Evolutionary conservation across 2,113 vertebrate genomes (phyloP), one percentile per base, ranked within the genome.

Genomic region (Odontesthes bonariensis): DNA sequence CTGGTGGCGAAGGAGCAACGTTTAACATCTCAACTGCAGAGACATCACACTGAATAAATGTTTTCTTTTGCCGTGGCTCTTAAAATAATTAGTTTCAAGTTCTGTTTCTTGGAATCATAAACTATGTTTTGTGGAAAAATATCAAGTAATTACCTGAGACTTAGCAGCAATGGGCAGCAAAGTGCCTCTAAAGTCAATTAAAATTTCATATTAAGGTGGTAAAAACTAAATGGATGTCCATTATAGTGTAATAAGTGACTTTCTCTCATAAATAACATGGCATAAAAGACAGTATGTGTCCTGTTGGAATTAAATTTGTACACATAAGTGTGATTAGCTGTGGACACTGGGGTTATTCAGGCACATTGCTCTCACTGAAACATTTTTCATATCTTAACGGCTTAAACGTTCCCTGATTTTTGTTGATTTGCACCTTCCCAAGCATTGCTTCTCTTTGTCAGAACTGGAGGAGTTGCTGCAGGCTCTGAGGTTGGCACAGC

Each of bases 391-490:
- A 47, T n/a, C 32, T 44, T 58, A n/a, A 61, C 49, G 8, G 9
- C 9, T 17, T 8, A 35, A 8, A 59, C 1, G 8, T 27, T 32
- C 33, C 35, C 22, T 27, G 22, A n/a, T 17, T 49, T 42, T 9
- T 31, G 9, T 40, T 12, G 16, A 23, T 55, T 40, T 27, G 33
- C 22, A 35, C 6, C 19, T 67, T 20, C 22, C 59, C 67, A 0
- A 38, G 6, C 40, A 33, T 78, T 52, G 47, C 20, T 19, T 19
- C 35, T 56, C 73, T 70, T 22, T 52, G 56, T 63, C 94, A 99
- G 98, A 98, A 74, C 86, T 98, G 90, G 95, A 95, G 79, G 96
- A 98, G 52, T 83, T 98, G 73, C 92, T 96, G 84, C 91, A 94
- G 83, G 96, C 96, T 49, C 93, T 99, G 89, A 96, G 94, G 86